A percentile compares a stretch with the other conserved stretches of the same genome.
These are phyloP conservation scores for Rosalia funebris DNA, from an alignment of 2,888 invertebrate genomes.

Conservation along the genomic window DNA sequence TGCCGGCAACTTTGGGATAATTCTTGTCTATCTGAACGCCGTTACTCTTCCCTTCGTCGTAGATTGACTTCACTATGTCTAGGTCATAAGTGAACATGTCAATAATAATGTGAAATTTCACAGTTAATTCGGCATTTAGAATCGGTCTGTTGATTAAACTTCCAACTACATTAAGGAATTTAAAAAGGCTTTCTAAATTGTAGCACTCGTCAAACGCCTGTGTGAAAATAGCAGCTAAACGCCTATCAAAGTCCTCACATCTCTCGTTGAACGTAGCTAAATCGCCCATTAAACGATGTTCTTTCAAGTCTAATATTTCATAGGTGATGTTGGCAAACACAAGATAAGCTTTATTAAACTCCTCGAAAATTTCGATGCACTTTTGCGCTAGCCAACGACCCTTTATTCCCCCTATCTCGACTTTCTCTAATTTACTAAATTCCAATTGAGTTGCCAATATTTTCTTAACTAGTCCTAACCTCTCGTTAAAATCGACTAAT, in stretches of 20 bases:
- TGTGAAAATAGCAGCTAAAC: constrained; percentile 81
- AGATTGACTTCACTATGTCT: constrained; percentile 73
- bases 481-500: constrained; percentile 71
- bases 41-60: constrained; percentile 67
- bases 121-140: constrained; percentile 76
- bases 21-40: constrained; percentile 72
- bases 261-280: constrained; percentile 71
- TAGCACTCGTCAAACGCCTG: constrained; percentile 85
- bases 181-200: constrained; percentile 72
- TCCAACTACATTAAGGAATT: constrained; percentile 68
- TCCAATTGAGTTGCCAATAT: constrained; percentile 83
- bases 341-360: constrained; percentile 60
- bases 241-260: constrained; percentile 77
- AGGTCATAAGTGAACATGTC: constrained; percentile 74
- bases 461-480: constrained; percentile 73
- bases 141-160: constrained; percentile 78
- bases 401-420: constrained; percentile 62
- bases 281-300: constrained; percentile 74
- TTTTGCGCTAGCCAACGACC: constrained; percentile 58
- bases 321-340: constrained; percentile 71
- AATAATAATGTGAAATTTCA: constrained; percentile 74
- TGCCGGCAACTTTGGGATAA: constrained; percentile 81
- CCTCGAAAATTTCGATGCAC: constrained; percentile 57
- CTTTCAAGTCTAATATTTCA: constrained; percentile 79
- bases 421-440: constrained; percentile 87